These are phyloP conservation scores for Lagria hirta DNA, from an alignment of 2,888 invertebrate species.

Conservation along the genomic window DNA sequence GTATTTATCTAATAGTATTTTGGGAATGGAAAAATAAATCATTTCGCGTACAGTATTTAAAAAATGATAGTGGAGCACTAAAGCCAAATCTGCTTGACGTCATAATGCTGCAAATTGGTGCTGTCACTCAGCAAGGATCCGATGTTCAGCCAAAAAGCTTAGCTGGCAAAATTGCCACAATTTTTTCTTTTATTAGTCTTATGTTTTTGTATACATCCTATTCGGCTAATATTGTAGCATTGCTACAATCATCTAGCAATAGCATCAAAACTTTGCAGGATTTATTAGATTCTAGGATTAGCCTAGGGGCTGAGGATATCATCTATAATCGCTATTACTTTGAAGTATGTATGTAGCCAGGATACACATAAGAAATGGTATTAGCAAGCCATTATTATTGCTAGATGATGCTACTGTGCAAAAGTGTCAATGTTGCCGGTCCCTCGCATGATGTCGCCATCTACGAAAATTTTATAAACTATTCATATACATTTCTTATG, in stretches of 20 bases:
- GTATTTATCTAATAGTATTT: constrained; percentile 38
- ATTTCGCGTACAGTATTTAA: constrained; percentile 11
- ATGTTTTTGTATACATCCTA: constrained; percentile 67
- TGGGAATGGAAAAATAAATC: constrained; percentile 45
- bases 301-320: constrained; percentile 63
- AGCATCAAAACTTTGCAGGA: constrained; percentile 60
- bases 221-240: constrained; percentile 67
- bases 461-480: constrained; percentile 1
- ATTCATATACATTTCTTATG: too few relatives aligned
- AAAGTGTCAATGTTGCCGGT: too few relatives aligned
- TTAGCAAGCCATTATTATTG: not conserved
- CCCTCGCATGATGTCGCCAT: too few relatives aligned
- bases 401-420: too few relatives aligned
- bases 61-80: constrained; percentile 15
- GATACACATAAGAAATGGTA: too few relatives aligned
- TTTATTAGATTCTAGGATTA: constrained; percentile 61
- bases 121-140: constrained; percentile 57
- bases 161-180: constrained; percentile 53
- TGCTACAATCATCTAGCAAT: constrained; percentile 64
- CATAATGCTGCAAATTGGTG: constrained; percentile 53
- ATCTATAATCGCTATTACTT: constrained; percentile 62
- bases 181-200: constrained; percentile 48
- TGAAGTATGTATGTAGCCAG: constrained; percentile 56
- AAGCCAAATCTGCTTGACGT: constrained; percentile 41
- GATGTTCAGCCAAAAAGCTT: constrained; percentile 52